Base-by-base conservation (phyloP, 2,113 vertebrate genomes). In the Nyctibius bracteatus region DNA sequence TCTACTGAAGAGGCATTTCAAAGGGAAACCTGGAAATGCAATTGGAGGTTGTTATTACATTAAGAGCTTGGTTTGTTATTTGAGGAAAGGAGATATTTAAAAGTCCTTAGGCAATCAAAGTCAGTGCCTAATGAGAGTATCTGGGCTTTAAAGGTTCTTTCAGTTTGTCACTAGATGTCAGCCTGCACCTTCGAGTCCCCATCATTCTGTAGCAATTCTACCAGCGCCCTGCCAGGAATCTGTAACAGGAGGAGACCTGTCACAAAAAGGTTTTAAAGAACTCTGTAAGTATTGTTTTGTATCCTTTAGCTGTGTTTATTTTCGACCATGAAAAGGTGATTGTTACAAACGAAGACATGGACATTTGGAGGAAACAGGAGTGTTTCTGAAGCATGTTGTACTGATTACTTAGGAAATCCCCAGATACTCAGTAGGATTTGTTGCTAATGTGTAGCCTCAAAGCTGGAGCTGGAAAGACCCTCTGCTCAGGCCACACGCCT, bases 111-210 rank as follows among this genome's bases (percentile, higher is more conserved):
- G 30, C 66, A 46, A 35, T 49, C 18, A 8, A 51, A 75, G 47
- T 39, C 12, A 14, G 62, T 7, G 23, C 18, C 37, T 54, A 28
- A 57, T 20, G 39, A 67, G 20, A 80, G 4, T 57, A 52, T 49
- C 41, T 8, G 7, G 16, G 25, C 35, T 81, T 66, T 81, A 25
- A 46, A 55, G 35, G 30, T 88, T 97, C 66, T 47, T 66, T 41
- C 49, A 79, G 51, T 81, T 68, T 85, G 93, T 94, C 95, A 91
- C 95, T 97, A 97, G 95, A 72, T 96, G 95, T 96, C 95, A 96
- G 91, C n/a, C 87, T 96, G 70, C 66, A 70, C 78, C 87, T 89
- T 92, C 14, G 0, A 11, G 33, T 81, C 14, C 21, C 43, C n/a
- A 33, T 6, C 30, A 20, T 9, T 35, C 51, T 7, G 17, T 3